phyloP scores from a whole-genome alignment of 2,797 vertebrate genomes.

The Fistularia tabacaria region DNA sequence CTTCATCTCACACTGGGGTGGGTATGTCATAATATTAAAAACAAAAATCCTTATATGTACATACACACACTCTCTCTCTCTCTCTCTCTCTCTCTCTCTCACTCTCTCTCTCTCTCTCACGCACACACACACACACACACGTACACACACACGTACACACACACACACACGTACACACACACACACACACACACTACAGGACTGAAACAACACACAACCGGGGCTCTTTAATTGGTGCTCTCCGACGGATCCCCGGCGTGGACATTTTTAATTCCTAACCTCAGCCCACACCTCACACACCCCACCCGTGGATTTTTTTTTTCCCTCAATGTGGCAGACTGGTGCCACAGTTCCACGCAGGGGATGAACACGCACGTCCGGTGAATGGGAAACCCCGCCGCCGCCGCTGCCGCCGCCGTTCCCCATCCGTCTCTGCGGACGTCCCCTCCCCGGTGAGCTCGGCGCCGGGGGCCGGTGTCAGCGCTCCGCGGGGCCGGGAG shows the following conservation, averaged over 20 bases:
- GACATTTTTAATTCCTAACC: conserved; percentile 44
- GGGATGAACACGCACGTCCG: conserved; percentile 23
- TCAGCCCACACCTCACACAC: conserved; percentile 4
- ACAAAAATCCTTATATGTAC: too few species aligned
- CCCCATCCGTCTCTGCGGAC: conserved; percentile 7
- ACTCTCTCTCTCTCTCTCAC: too few species aligned
- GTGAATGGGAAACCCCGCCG: conserved; percentile 64
- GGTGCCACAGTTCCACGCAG: neutral
- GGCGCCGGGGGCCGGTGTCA: conserved; percentile 51
- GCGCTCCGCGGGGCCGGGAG: conserved; percentile 59
- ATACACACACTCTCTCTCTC: too few species aligned
- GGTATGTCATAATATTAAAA: too few species aligned
- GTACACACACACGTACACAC: neutral
- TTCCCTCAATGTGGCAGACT: conserved; percentile 26
- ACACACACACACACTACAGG: conserved; percentile 2
- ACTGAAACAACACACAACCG: conserved; percentile 12
- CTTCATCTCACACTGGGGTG: too few species aligned
- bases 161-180: neutral
- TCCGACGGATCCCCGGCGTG: conserved; percentile 39
- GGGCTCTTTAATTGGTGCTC: conserved; percentile 32
- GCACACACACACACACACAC: too few species aligned
- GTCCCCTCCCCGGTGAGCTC: conserved; percentile 45
- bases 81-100: too few species aligned
- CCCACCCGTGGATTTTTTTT: conserved; percentile 23
- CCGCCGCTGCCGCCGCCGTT: conserved; percentile 26